Conservation (phyloP, 30 jellyfish, hydroid and myxozoan species). For the Clytia hemisphaerica region DNA sequence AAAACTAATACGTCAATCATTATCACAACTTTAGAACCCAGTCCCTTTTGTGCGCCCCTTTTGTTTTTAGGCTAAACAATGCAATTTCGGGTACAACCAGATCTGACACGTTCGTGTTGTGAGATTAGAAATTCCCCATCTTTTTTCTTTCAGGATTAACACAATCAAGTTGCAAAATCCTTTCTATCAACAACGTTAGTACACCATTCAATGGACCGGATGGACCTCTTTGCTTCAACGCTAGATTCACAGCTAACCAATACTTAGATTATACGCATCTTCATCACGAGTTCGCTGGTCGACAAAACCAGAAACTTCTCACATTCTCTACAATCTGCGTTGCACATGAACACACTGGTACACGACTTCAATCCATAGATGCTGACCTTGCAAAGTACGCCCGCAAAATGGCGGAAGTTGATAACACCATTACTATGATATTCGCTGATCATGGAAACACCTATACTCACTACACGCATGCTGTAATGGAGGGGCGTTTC, state of each 20-base stretch:
- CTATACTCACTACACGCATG: constrained; percentile 48
- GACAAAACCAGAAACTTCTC: constrained; percentile 17
- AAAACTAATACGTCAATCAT: too few species aligned
- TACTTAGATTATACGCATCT: constrained; percentile 15
- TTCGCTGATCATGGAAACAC: constrained; percentile 82
- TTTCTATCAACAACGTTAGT: constrained; percentile 29
- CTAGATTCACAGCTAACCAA: constrained; percentile 40
- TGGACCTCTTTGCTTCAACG: constrained; percentile 38
- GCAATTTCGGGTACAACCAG: too few species aligned
- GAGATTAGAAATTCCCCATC: background rate
- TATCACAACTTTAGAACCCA: too few species aligned
- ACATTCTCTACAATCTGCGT: constrained; percentile 37
- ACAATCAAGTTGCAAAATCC: constrained; percentile 48
- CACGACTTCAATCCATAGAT: constrained; percentile 59
- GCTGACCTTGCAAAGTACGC: constrained; percentile 22
- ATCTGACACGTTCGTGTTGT: background rate
- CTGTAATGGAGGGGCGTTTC: constrained; percentile 41
- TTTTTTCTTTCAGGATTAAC: constrained; percentile 26
- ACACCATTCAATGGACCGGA: constrained; percentile 42
- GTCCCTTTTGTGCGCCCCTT: too few species aligned
- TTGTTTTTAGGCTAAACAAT: too few species aligned
- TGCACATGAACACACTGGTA: constrained; percentile 71
- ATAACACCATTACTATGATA: constrained; percentile 35
- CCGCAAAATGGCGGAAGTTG: background rate
- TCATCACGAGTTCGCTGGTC: background rate